A percentile compares a stretch with the other conserved stretches of the same genome.
Conservation (phyloP, 2,113 vertebrate species). For the Ancistrus triradiatus region DNA sequence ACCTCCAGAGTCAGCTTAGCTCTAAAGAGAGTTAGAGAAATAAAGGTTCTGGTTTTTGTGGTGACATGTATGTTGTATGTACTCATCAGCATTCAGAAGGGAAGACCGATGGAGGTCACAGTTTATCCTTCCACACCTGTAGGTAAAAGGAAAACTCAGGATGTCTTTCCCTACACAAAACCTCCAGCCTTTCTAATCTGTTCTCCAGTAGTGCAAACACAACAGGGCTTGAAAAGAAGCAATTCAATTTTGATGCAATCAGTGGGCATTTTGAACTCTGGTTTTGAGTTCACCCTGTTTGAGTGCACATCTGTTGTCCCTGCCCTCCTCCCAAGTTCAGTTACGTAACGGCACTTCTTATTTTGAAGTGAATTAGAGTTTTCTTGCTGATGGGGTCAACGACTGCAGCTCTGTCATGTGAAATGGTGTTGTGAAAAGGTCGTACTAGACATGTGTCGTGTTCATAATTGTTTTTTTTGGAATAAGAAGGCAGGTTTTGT, state of each 20-base stretch:
- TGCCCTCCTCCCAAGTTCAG: not conserved
- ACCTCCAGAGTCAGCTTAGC: not conserved
- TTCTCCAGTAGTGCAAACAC: not conserved
- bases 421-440: too few species aligned
- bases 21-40: not conserved
- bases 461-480: not conserved
- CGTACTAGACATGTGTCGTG: not conserved
- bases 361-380: slow-evolving; percentile 6
- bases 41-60: slow-evolving; percentile 11
- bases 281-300: not conserved
- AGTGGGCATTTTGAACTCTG: not conserved
- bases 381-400: not conserved
- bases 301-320: slow-evolving; percentile 29
- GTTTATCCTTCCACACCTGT: slow-evolving; percentile 17
- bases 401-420: slow-evolving; percentile 8
- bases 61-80: too few species aligned
- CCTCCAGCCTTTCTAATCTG: slow-evolving; percentile 24
- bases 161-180: not conserved
- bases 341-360: slow-evolving; percentile 11
- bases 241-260: slow-evolving; percentile 21
- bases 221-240: slow-evolving; percentile 11
- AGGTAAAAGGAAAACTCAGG: not conserved
- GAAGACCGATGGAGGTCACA: not conserved
- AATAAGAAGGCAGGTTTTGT: too few species aligned
- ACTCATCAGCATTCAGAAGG: not conserved